Conservation (phyloP, 2,888 invertebrate genomes). For the Aporophyla lueneburgensis region DNA sequence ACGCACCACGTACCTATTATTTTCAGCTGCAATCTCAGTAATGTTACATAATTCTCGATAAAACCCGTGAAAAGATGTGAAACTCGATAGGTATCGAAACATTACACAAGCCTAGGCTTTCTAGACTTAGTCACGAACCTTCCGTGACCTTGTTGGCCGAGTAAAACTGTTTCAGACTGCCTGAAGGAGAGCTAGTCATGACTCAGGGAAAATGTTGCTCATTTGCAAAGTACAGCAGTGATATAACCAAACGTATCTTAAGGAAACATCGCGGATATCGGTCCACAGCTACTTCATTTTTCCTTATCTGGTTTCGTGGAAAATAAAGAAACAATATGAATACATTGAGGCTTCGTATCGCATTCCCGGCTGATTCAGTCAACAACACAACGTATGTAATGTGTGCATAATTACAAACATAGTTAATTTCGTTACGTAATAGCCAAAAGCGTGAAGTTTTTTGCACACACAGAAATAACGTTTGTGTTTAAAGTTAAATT, state of each 20-base stretch:
- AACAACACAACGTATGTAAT: conserved; percentile 33
- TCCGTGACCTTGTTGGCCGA: conserved; percentile 74
- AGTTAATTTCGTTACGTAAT: conserved; percentile 56
- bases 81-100: conserved; percentile 70
- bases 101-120: conserved; percentile 79
- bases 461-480: conserved; percentile 21
- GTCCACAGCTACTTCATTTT: conserved; percentile 36
- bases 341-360: conserved; percentile 38
- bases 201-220: conserved; percentile 27
- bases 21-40: conserved; percentile 61
- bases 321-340: conserved; percentile 44
- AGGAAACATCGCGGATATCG: conserved; percentile 40
- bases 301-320: conserved; percentile 58
- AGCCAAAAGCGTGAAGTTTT: conserved; percentile 50
- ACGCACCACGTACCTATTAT: conserved; percentile 29
- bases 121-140: conserved; percentile 78
- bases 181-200: conserved; percentile 59
- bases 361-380: conserved; percentile 42
- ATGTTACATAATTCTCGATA: conserved; percentile 66
- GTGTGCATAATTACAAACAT: conserved; percentile 50
- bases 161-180: conserved; percentile 68
- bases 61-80: conserved; percentile 72
- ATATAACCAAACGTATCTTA: conserved; percentile 19
- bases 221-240: conserved; percentile 31
- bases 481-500: conserved; percentile 65